Conservation (phyloP, 2,797 vertebrate genomes). For the Sebastolobus altivelis region DNA sequence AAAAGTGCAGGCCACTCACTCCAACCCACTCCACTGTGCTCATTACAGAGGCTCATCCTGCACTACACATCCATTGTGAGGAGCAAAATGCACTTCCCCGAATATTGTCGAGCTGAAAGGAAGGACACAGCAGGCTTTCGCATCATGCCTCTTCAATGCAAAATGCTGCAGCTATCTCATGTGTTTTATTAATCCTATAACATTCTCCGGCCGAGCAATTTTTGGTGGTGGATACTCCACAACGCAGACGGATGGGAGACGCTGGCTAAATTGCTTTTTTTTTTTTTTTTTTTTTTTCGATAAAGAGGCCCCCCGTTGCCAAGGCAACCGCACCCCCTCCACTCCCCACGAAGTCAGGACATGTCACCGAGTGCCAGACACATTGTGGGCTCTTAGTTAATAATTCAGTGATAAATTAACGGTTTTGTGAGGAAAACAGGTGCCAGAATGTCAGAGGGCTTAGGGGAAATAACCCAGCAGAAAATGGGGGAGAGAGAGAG, state of each 20-base stretch:
- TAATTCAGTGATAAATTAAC: constrained; percentile 86
- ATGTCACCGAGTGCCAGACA: constrained; percentile 78
- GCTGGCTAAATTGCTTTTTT: constrained; percentile 74
- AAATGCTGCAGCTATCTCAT: constrained; percentile 52
- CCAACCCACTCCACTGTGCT: constrained; percentile 30
- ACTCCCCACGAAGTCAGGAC: constrained; percentile 70
- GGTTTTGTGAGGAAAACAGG: constrained; percentile 82
- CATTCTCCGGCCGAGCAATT: constrained; percentile 55
- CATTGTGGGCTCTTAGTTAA: constrained; percentile 81
- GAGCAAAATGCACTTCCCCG: constrained; percentile 38
- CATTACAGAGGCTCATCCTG: constrained; percentile 60
- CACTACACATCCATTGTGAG: constrained; percentile 48
- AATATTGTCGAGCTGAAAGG: constrained; percentile 35
- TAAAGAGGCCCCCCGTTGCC: constrained; percentile 72
- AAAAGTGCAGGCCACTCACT: constrained; percentile 54
- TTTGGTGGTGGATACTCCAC: constrained; percentile 35
- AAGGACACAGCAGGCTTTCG: constrained; percentile 6
- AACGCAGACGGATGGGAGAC: constrained; percentile 42
- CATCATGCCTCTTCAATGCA: constrained; percentile 31
- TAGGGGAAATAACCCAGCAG: constrained; percentile 52
- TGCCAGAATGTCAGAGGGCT: constrained; percentile 81
- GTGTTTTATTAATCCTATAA: constrained; percentile 63
- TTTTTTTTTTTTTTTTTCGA: constrained; percentile 8
- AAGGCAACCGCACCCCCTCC: constrained; percentile 66
- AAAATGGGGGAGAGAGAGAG: constrained; percentile 1